A percentile compares a stretch with the other conserved stretches of the same genome.
These are phyloP conservation scores for Grallaria varia DNA, from an alignment of 2,113 vertebrate species.

Conservation along the genomic window DNA sequence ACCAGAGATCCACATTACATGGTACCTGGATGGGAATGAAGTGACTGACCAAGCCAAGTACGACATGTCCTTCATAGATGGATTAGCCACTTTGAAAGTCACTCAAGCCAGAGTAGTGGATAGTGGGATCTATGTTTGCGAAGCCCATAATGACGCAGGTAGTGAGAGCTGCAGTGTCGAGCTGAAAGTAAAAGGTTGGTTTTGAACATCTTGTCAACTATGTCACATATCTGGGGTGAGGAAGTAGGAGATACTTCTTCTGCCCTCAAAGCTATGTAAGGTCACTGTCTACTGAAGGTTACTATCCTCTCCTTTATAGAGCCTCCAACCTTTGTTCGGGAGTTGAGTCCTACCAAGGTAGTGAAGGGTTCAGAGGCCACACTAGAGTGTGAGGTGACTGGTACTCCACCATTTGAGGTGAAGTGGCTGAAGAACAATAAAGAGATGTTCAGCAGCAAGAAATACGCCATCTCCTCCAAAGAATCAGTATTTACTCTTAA, in stretches of 20 bases:
- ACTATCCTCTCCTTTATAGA: constrained; percentile 75
- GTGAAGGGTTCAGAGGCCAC: constrained; percentile 83
- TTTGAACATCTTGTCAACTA: not conserved
- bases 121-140: constrained; percentile 90
- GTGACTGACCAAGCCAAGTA: constrained; percentile 80
- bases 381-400: constrained; percentile 85
- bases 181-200: constrained; percentile 96
- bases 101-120: constrained; percentile 79
- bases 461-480: constrained; percentile 81
- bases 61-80: constrained; percentile 81
- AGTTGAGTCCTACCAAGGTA: constrained; percentile 79
- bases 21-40: constrained; percentile 94
- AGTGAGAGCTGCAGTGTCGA: constrained; percentile 94
- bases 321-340: constrained; percentile 85
- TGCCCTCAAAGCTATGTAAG: not conserved
- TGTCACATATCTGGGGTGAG: not conserved
- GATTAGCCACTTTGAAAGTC: constrained; percentile 86
- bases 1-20: constrained; percentile 89
- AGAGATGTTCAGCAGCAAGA: constrained; percentile 90
- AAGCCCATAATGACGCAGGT: constrained; percentile 95
- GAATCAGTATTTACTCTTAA: constrained; percentile 81
- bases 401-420: constrained; percentile 89
- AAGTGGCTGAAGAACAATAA: constrained; percentile 92
- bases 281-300: not conserved
- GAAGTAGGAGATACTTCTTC: not conserved